phyloP scores from a whole-genome alignment of 53 echinoderm and acorn worm species.

The Antedon mediterranea region DNA sequence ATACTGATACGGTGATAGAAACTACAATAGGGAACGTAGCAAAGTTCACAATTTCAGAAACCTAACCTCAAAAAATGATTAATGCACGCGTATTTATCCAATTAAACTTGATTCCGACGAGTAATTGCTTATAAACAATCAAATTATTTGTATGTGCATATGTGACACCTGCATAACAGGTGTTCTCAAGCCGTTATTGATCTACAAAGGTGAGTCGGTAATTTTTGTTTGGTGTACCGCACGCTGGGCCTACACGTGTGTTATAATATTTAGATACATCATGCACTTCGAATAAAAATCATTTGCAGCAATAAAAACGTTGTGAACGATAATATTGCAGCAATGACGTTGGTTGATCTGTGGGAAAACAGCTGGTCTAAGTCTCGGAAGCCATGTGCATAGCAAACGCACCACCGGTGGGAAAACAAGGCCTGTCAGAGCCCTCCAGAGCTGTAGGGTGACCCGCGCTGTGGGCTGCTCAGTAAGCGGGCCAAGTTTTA shows the following conservation, averaged over 20 bases:
- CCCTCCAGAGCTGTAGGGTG: neutral
- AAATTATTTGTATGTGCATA: neutral
- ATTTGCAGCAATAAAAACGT: neutral
- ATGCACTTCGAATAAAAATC: neutral
- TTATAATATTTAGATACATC: neutral
- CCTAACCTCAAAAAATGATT: neutral
- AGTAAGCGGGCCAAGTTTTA: neutral
- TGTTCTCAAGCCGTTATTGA: neutral
- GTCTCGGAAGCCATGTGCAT: neutral
- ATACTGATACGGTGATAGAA: neutral
- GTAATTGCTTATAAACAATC: neutral
- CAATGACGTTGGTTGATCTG: neutral
- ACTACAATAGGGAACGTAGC: neutral
- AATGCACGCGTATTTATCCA: neutral
- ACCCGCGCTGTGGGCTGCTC: neutral
- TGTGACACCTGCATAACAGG: neutral
- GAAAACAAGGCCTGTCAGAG: neutral
- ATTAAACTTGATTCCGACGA: neutral
- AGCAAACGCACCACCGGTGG: neutral
- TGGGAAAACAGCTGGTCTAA: neutral
- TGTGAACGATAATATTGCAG: neutral
- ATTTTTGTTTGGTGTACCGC: neutral
- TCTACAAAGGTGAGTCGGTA: neutral
- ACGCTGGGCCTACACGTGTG: neutral
- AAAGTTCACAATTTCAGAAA: neutral